Conservation (phyloP, 2,113 vertebrate species). For the Gymnorhina tibicen region DNA sequence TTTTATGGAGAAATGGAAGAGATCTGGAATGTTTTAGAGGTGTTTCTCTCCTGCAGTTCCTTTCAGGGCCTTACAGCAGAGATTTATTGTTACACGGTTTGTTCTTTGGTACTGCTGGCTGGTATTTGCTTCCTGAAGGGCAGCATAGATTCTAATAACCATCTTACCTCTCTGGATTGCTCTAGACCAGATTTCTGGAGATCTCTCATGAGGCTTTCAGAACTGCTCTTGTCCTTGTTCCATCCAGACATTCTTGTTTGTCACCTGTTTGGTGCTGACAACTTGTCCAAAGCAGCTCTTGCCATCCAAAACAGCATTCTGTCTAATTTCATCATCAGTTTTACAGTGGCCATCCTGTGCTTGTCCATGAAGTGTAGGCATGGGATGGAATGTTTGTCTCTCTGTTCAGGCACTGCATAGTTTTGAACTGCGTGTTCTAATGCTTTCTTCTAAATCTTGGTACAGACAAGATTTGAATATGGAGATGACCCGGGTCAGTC, state of each 20-base stretch:
- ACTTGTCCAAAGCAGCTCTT: neutral
- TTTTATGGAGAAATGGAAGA: neutral
- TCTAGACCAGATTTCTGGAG: neutral
- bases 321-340: neutral
- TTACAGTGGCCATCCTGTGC: neutral
- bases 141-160: neutral
- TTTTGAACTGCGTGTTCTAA: neutral
- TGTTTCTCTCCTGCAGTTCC: neutral
- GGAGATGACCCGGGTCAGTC: neutral
- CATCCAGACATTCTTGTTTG: neutral
- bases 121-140: neutral
- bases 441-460: neutral
- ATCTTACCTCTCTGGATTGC: neutral
- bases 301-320: neutral
- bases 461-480: neutral
- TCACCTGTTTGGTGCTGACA: neutral
- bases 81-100: neutral
- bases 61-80: neutral
- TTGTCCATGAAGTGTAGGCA: neutral
- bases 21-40: neutral
- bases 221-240: neutral
- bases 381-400: neutral
- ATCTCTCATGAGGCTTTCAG: neutral
- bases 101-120: neutral
- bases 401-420: neutral